A percentile compares a stretch with the other conserved stretches of the same genome.
phyloP scores from a whole-genome alignment of 2,113 vertebrate species.

The Prionailurus bengalensis region DNA sequence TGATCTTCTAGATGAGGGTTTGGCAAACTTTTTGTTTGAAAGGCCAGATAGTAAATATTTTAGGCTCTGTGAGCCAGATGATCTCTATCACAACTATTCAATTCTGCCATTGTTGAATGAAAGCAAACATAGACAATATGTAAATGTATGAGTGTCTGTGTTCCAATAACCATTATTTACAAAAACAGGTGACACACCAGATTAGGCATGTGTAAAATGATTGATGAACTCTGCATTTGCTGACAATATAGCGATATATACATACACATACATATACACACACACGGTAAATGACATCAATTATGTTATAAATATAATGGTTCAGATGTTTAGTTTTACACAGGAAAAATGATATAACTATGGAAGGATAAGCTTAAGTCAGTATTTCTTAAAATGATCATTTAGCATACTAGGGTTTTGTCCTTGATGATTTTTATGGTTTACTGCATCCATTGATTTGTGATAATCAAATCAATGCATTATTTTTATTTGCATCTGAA shows the following conservation, averaged over 20 bases:
- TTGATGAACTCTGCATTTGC: background rate
- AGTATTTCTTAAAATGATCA: background rate
- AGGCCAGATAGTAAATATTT: background rate
- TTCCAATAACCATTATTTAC: slow-evolving; percentile 20
- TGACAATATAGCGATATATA: background rate
- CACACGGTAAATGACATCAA: background rate
- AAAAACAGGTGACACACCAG: background rate
- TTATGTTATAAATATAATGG: background rate
- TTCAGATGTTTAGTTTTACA: background rate
- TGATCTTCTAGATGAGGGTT: background rate
- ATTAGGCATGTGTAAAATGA: background rate
- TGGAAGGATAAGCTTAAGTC: background rate
- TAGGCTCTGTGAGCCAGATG: background rate
- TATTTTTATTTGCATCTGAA: slow-evolving; percentile 7
- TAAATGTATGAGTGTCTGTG: background rate
- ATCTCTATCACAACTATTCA: background rate
- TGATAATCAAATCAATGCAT: background rate
- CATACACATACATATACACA: background rate
- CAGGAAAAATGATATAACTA: background rate
- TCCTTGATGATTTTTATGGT: background rate
- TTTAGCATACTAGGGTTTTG: background rate
- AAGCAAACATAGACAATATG: background rate
- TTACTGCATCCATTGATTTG: background rate
- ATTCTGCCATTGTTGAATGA: background rate
- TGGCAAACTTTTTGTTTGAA: slow-evolving; percentile 19